These are phyloP conservation scores for Rattus rattus DNA, from an alignment of 2,113 vertebrate genomes.

Conservation along the genomic window DNA sequence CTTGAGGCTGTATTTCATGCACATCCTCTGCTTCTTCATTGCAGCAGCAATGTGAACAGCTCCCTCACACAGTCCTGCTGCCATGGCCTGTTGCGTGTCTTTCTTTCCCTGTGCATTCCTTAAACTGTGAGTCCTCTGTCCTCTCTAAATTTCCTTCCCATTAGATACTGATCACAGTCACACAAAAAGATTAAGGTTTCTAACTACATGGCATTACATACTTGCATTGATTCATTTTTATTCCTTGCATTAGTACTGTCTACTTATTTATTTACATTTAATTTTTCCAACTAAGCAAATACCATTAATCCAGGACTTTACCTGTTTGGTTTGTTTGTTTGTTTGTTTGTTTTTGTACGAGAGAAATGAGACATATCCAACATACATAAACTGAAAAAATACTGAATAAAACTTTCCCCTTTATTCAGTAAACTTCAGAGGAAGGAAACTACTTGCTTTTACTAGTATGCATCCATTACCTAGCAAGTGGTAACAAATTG, in stretches of 20 bases:
- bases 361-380: background rate
- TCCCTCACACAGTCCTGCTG: background rate
- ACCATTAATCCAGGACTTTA: background rate
- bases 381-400: background rate
- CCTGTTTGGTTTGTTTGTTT: background rate
- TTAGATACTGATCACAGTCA: background rate
- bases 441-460: background rate
- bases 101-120: background rate
- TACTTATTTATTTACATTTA: background rate
- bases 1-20: background rate
- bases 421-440: constrained; percentile 15
- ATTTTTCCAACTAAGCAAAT: background rate
- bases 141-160: background rate
- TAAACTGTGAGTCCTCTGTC: no score
- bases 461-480: background rate
- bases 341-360: background rate
- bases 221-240: constrained; percentile 1
- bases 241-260: background rate
- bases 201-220: background rate
- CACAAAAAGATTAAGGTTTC: background rate
- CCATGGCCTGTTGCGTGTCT: background rate
- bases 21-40: no score
- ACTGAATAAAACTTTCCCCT: background rate
- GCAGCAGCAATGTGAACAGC: background rate
- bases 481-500: background rate